phyloP scores from a whole-genome alignment of 2,113 vertebrate species.

The Heloderma charlesbogerti region DNA sequence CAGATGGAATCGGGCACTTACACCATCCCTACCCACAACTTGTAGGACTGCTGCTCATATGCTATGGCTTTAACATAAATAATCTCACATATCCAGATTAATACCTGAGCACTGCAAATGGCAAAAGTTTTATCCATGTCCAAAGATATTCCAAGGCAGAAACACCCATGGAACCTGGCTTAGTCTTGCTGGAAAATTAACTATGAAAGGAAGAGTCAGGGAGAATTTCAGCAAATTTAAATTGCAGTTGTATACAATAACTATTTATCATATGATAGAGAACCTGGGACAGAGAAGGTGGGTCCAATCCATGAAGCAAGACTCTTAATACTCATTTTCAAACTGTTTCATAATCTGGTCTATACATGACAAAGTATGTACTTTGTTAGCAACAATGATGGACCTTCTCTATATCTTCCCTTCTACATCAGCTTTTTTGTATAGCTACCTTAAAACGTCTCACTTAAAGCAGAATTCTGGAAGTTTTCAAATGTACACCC shows the following conservation, averaged over 20 bases:
- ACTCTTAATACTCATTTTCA: background rate
- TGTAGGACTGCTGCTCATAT: background rate
- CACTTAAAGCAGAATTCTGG: slow-evolving; percentile 1
- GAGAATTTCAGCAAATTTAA: too few species aligned
- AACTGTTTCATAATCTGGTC: background rate
- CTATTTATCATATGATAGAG: background rate
- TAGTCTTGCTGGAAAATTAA: background rate
- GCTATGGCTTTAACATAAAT: background rate
- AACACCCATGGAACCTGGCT: background rate
- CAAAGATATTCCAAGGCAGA: background rate
- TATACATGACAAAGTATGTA: too few species aligned
- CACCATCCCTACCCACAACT: too few species aligned
- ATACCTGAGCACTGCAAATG: background rate
- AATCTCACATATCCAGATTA: background rate
- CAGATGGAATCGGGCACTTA: too few species aligned
- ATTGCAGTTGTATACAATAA: background rate
- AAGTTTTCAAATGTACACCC: background rate
- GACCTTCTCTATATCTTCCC: background rate
- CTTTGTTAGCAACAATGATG: background rate
- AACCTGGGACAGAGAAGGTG: background rate
- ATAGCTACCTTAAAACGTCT: background rate
- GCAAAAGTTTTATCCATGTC: background rate
- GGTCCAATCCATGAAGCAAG: background rate
- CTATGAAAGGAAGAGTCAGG: background rate
- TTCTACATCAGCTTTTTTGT: background rate